Evolutionary conservation across 2,797 vertebrate genomes (phyloP).

Genomic region (Cynopterus sphinx): DNA sequence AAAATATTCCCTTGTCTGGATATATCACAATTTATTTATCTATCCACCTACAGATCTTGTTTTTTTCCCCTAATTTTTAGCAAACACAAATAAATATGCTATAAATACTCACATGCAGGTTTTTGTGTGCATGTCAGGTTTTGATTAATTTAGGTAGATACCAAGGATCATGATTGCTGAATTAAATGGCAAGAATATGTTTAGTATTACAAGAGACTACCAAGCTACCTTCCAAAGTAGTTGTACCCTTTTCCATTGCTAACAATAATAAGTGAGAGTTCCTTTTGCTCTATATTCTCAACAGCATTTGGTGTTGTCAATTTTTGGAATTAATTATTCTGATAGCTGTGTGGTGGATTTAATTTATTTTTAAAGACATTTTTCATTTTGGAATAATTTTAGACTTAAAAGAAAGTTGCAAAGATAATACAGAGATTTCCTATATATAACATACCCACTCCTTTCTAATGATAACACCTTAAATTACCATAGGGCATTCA

Average conservation of each 20-base stretch:
- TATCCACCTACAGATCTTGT: neutral
- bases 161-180: neutral
- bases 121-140: neutral
- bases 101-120: neutral
- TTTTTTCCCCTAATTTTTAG: neutral
- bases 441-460: neutral
- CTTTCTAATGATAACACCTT: neutral
- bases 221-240: neutral
- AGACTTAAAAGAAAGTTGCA: neutral
- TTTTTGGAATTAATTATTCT: neutral
- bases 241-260: neutral
- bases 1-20: neutral
- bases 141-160: neutral
- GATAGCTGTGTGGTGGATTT: neutral
- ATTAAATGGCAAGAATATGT: neutral
- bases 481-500: neutral
- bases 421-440: neutral
- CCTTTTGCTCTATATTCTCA: neutral
- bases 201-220: neutral
- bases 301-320: neutral
- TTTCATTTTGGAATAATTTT: neutral
- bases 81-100: neutral
- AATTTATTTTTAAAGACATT: neutral
- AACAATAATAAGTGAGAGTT: neutral
- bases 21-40: neutral